Conservation (phyloP, 2,113 vertebrate species). For the Tricholaema leucomelas region DNA sequence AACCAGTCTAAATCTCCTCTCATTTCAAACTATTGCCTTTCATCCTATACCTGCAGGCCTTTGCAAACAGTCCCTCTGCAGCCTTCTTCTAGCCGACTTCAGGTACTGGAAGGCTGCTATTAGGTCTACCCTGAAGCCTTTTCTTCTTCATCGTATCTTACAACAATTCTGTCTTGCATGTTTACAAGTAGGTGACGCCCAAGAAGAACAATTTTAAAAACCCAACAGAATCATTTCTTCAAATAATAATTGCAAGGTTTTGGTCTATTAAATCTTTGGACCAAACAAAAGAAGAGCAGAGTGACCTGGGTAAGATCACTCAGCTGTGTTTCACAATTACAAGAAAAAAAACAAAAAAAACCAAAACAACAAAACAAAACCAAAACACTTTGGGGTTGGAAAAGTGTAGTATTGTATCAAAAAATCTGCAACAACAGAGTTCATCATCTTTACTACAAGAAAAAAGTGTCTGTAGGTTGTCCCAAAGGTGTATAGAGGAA, state of each 20-base stretch:
- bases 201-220: too few species aligned
- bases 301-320: not conserved
- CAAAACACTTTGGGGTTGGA: too few species aligned
- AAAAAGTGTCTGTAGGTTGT: not conserved
- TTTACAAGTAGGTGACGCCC: not conserved
- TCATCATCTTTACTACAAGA: not conserved
- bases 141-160: not conserved
- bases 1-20: too few species aligned
- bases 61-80: too few species aligned
- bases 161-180: not conserved
- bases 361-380: too few species aligned
- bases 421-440: not conserved
- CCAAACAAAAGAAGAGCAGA: accelerated
- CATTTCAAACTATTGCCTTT: too few species aligned
- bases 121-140: too few species aligned
- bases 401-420: too few species aligned
- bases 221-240: not conserved
- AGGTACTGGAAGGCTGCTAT: too few species aligned
- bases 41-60: too few species aligned
- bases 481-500: not conserved
- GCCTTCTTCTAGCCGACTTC: too few species aligned
- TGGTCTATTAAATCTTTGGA: not conserved
- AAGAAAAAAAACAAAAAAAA: not conserved
- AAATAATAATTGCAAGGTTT: not conserved
- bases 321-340: not conserved